A percentile compares a stretch with the other conserved stretches of the same genome.
phyloP scores from a whole-genome alignment of 2,888 invertebrate genomes.

The Cybosia mesomella region DNA sequence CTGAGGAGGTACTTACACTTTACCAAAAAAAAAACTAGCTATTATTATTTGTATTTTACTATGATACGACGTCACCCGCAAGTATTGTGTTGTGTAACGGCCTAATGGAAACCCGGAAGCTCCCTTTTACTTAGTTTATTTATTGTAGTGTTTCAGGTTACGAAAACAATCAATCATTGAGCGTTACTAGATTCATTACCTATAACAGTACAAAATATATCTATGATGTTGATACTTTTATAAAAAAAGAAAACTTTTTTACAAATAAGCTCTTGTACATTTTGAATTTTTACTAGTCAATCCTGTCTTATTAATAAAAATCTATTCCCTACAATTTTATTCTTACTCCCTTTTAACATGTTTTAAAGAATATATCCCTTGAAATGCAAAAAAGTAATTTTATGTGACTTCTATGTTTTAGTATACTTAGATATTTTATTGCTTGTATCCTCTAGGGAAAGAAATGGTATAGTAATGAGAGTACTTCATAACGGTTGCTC shows the following conservation, averaged over 20 bases:
- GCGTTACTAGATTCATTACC: no score
- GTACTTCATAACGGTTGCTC: constrained; percentile 59
- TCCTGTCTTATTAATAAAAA: not conserved
- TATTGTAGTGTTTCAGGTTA: no score
- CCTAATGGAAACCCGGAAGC: no score
- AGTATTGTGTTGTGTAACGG: no score
- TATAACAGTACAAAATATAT: no score
- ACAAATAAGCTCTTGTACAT: no score
- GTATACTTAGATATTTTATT: constrained; percentile 48
- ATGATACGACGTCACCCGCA: no score
- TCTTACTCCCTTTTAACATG: not conserved
- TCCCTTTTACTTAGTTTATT: no score
- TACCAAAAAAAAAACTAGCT: not conserved
- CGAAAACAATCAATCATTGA: no score
- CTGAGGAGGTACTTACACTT: not conserved
- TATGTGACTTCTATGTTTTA: constrained; percentile 1
- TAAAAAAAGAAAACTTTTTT: no score
- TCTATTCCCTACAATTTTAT: not conserved
- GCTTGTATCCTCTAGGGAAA: constrained; percentile 71
- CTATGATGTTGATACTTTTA: no score
- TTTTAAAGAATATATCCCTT: not conserved
- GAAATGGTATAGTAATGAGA: constrained; percentile 75
- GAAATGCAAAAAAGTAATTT: not conserved
- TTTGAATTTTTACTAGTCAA: not conserved
- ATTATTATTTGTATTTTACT: no score